Evolutionary conservation across 2,888 invertebrate species (phyloP), one percentile per base, ranked within the genome.

Genomic region (Odontocerum albicorne): DNA sequence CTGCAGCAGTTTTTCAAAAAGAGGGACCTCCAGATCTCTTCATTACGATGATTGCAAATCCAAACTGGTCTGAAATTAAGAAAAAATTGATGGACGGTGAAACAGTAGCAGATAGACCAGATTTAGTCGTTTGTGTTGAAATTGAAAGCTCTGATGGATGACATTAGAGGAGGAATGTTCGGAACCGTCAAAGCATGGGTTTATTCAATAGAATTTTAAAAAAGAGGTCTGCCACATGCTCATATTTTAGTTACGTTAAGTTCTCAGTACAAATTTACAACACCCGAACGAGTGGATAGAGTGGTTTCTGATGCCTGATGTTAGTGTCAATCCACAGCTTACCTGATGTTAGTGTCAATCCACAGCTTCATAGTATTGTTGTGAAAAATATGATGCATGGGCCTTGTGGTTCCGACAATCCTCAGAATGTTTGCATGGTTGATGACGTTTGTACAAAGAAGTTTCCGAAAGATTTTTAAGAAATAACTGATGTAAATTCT

Each of bases 71-170:
- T 10, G 35, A 35, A 35, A 35, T 35, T 12, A 13, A n/a, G 6
- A n/a, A 35, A 35, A 35, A 35, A 4, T 35, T 35, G 35, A 4
- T 10, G 12, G 7, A 6, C 4, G 35, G 35, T 7, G 35, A 35
- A 12, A n/a, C 13, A 4, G 35, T 12, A n/a, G 6, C 32, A 2
- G 45, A 63, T 49, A 21, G 63, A 2, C 62, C 59, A 4, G 63
- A 63, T 31, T 33, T 63, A 13, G 44, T 61, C 1, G 38, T 46
- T 8, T 16, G 61, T 13, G 50, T 62, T 42, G 22, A 63, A 62
- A 43, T 15, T 52, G 16, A 36, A 27, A 12, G 51, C 53, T 32
- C 44, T 62, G 16, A 43, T 61, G 13, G 15, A 31, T 2, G 59
- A 60, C 19, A 13, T 60, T 7, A n/a, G 12, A 8, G 27, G 32